phyloP scores from a whole-genome alignment of 2,888 invertebrate species.

The Leucozona laternaria region DNA sequence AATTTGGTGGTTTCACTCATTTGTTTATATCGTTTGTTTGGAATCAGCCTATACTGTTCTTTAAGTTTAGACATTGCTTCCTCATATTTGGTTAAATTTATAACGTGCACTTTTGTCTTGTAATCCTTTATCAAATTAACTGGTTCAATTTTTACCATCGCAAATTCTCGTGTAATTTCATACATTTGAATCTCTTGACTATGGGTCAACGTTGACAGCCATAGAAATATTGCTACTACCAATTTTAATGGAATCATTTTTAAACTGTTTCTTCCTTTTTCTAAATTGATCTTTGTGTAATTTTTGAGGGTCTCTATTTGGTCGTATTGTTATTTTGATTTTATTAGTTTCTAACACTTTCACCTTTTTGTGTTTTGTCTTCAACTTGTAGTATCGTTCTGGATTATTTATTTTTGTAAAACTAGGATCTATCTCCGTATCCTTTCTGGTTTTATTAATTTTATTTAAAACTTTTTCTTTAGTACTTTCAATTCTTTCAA shows the following conservation, averaged over 20 bases:
- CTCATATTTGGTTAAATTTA: too few species aligned
- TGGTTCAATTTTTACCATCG: too few species aligned
- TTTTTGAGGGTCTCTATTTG: background rate
- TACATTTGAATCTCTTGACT: background rate
- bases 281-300: constrained; percentile 12
- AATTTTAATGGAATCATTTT: background rate
- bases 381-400: background rate
- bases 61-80: too few species aligned
- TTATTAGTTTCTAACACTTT: constrained; percentile 1
- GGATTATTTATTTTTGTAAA: constrained; percentile 13
- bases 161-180: background rate
- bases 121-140: too few species aligned
- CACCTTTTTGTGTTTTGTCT: background rate
- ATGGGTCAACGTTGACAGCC: background rate
- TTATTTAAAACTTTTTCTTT: constrained; percentile 2
- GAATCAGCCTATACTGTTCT: too few species aligned
- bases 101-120: too few species aligned
- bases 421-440: background rate
- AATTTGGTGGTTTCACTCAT: background rate
- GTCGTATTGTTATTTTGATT: constrained; percentile 1
- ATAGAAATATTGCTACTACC: background rate
- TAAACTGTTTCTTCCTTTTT: background rate
- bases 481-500: background rate
- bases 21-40: too few species aligned
- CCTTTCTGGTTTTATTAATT: background rate